Conservation (phyloP, 2,113 vertebrate species). For the Halcyon malimbica region DNA sequence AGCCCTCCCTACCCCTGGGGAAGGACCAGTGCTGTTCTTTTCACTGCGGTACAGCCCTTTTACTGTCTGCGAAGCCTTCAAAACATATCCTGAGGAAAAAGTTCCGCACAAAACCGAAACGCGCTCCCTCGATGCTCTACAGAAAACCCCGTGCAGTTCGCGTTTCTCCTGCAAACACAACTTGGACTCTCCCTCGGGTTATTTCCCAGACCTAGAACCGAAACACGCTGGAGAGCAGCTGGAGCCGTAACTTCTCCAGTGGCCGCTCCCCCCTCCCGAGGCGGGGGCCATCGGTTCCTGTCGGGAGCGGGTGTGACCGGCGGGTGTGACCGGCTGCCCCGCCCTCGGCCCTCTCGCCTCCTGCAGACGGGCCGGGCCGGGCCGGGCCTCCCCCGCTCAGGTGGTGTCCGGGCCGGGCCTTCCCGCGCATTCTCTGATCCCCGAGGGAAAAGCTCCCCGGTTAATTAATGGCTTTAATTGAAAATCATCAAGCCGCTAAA, state of each 20-base stretch:
- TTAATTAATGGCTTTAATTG: not conserved
- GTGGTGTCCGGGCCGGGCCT: no score
- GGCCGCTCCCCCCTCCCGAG: not conserved
- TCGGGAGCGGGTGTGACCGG: not conserved
- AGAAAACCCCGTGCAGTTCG: not conserved
- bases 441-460: no score
- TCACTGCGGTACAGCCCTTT: rapidly evolving
- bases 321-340: no score
- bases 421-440: not conserved
- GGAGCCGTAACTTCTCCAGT: rapidly evolving
- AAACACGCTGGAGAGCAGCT: rapidly evolving
- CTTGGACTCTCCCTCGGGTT: rapidly evolving
- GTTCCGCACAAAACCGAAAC: not conserved
- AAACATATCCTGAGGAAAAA: rapidly evolving
- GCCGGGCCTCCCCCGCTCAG: not conserved
- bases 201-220: rapidly evolving
- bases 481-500: no score
- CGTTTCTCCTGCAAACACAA: not conserved
- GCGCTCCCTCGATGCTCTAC: rapidly evolving
- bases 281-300: rapidly evolving
- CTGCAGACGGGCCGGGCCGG: no score
- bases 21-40: no score
- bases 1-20: not conserved
- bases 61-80: not conserved
- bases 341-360: not conserved